Percentiles rank a stretch among this genome's conserved stretches.
These are phyloP conservation scores for Drosophila setifemur DNA, from an alignment of 1,140 invertebrate genomes.

Conservation along the genomic window DNA sequence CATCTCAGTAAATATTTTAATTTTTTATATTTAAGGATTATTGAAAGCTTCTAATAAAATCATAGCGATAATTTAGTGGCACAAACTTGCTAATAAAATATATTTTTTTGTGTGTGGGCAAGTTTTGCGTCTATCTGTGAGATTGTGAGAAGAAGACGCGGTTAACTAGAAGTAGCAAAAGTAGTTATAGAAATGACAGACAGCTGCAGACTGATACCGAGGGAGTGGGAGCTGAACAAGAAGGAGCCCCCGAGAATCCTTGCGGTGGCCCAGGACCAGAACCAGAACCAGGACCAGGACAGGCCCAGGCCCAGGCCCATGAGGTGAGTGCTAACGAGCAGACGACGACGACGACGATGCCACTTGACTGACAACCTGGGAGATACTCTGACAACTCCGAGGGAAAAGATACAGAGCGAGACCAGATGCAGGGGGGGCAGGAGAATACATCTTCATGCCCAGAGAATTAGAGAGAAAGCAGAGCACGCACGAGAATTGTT, in stretches of 20 bases:
- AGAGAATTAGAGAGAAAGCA: not conserved
- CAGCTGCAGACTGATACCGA: constrained; percentile 41
- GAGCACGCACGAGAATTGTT: constrained; percentile 65
- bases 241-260: constrained; percentile 12
- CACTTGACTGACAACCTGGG: constrained; percentile 72
- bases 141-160: constrained; percentile 25
- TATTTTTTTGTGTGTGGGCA: constrained; percentile 8
- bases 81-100: not conserved
- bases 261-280: constrained; percentile 40
- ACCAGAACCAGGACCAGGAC: constrained; percentile 26
- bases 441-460: constrained; percentile 6
- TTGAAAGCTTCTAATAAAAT: not conserved
- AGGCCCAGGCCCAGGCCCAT: constrained; percentile 25
- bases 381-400: constrained; percentile 34
- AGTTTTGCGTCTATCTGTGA: constrained; percentile 40
- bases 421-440: no score
- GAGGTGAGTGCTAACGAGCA: constrained; percentile 72
- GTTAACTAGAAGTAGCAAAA: constrained; percentile 78
- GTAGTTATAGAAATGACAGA: constrained; percentile 79
- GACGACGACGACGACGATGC: constrained; percentile 50
- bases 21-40: no score
- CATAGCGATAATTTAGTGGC: not conserved
- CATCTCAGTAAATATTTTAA: no score
- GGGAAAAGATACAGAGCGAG: constrained; percentile 2
- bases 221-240: not conserved